Evolutionary conservation across 2,888 invertebrate species (phyloP).

Genomic region (Theretra japonica): DNA sequence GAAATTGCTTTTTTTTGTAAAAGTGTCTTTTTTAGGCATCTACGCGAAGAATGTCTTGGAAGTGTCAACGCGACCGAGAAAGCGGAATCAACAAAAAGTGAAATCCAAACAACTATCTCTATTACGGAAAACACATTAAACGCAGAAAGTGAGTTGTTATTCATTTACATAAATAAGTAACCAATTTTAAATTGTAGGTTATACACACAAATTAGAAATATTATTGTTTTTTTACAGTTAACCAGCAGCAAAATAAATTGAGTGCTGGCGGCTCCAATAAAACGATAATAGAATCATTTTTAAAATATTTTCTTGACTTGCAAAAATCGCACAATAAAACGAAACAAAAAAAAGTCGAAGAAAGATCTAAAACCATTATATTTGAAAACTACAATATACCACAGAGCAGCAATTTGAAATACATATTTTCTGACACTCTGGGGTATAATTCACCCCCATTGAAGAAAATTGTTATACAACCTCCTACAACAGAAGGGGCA

Average conservation of each 20-base stretch:
- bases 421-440: not conserved
- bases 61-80: slow-evolving; percentile 12
- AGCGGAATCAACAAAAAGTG: slow-evolving; percentile 6
- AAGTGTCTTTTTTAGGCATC: slow-evolving; percentile 40
- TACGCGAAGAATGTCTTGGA: slow-evolving; percentile 44
- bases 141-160: slow-evolving; percentile 15
- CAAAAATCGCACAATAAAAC: slow-evolving; percentile 20
- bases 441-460: slow-evolving; percentile 7
- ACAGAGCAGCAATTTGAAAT: slow-evolving; percentile 1
- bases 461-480: not conserved
- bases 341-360: not conserved
- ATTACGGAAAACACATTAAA: slow-evolving; percentile 28
- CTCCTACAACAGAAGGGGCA: not conserved
- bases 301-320: slow-evolving; percentile 24
- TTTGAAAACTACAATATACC: slow-evolving; percentile 10
- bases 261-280: slow-evolving; percentile 27
- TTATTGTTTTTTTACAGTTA: not conserved
- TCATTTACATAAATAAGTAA: too few species aligned
- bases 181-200: not conserved
- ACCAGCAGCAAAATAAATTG: slow-evolving; percentile 17
- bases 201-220: not conserved
- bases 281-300: slow-evolving; percentile 32
- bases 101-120: slow-evolving; percentile 14
- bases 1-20: too few species aligned
- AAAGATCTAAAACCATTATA: not conserved